Evolutionary conservation across 2,113 vertebrate species (phyloP), one percentile per base, ranked within the genome.

Genomic region (Vulpes vulpes): DNA sequence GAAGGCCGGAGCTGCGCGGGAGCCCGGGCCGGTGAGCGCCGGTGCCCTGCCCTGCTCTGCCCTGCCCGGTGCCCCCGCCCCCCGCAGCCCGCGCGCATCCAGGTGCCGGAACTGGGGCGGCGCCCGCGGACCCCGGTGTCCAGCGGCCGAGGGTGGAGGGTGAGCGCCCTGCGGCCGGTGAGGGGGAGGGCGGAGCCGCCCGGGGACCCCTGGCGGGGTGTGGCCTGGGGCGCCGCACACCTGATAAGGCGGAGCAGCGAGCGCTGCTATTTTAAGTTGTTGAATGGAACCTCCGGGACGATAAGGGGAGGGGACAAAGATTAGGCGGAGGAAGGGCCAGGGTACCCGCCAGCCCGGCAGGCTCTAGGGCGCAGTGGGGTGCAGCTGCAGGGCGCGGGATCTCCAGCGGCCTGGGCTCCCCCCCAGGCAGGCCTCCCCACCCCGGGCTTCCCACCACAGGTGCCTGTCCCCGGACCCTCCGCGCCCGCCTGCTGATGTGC

Each of bases 1-100:
- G 97, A 95, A 97, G 97, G 98, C 98, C 85, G 97, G 96, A 85
- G 57, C 97, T 92, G 98, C 98, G 97, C 97, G 94, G 97, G 97
- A 98, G 97, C 96, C 87, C 0, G 32, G 96, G 88, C 95, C 25
- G 55, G 55, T 57, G 80, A 60, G 64, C 73, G 74, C 79, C 69
- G 14, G 95, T 94, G 92, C 97, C 97, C 97, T 91, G 94, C 95
- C 96, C 93, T 76, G 97, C 69, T 84, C 43, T 1, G 94, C 91
- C 87, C 88, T 38, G 92, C 65, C 81, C 85, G 4, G 14, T 65
- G 81, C 43, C 43, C 43, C 43, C 1, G 94, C 91, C 87, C 88
- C 81, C 85, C 5, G 14, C 71, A 71, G 90, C 84, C 64, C 1
- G 25, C 59, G 91, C 14, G n/a, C 73, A 76, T 11, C 88, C 88